Base-by-base conservation (phyloP, 2,888 invertebrate species). In the Macaria liturata region DNA sequence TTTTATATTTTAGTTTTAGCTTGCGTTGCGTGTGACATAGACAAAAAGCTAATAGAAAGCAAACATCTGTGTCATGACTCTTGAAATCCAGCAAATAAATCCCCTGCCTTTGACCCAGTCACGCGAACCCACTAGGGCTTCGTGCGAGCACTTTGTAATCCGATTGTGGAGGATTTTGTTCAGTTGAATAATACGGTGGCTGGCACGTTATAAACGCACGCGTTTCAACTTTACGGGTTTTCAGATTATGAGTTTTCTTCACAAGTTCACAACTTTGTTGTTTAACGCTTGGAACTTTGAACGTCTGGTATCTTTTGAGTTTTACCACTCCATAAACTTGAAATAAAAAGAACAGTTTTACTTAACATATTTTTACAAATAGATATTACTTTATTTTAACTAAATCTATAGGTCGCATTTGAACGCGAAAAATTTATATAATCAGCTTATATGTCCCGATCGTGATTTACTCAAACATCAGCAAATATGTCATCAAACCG, bases 41-140 rank as follows among this genome's bases (percentile, higher is more conserved):
- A 43, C 42, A 32, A 44, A 43, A 43, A 55, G 9, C 49, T 49
- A 32, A 52, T 37, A 9, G 30, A 34, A 53, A 48, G 43, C 30
- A 39, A 49, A 60, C 59, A 58, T 31, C 57, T 61, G 43, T 57
- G 48, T 55, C 57, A 46, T 57, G 48, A 53, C 54, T 60, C 61
- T 59, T 65, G 58, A 64, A 64, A 65, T 64, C 62, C 51, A 65
- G 60, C 62, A 60, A 68, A 71, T 72, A 69, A 75, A 76, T 70
- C 71, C 66, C 66, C 68, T 73, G 74, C 70, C 77, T 79, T 78
- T 82, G 80, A 81, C 82, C 83, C 72, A 81, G 71, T 78, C 72
- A 57, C 70, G 64, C 61, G 53, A 67, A 47, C 46, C 52, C 70
- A 49, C 65, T 76, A 75, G 49, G 84, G 81, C 69, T 79, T 85